phyloP scores from a whole-genome alignment of 2,797 vertebrate genomes.

The Lepus oiostolus region DNA sequence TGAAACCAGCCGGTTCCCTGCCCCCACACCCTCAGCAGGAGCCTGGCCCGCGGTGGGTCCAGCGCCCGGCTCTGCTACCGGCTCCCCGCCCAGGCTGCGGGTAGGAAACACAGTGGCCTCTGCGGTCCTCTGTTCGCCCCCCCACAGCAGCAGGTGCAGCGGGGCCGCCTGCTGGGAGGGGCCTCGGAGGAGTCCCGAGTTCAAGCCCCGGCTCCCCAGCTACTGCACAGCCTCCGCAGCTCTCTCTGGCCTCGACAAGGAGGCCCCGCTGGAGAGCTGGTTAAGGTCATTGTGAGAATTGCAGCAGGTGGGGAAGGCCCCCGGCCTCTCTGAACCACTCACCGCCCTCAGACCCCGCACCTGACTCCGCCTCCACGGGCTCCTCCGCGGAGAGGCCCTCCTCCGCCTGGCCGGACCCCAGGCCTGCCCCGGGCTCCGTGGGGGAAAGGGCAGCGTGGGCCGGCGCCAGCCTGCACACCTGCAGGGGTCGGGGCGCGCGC shows the following conservation, averaged over 20 bases:
- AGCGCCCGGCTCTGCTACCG: no score
- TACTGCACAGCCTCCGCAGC: fast-evolving
- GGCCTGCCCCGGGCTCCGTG: neutral
- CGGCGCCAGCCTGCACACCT: neutral
- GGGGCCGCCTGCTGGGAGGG: neutral
- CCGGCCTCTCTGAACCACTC: neutral
- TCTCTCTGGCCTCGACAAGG: neutral
- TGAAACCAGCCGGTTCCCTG: neutral
- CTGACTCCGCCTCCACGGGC: neutral
- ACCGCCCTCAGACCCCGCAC: neutral
- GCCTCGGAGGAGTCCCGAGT: neutral
- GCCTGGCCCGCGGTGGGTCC: neutral
- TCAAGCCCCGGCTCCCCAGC: neutral
- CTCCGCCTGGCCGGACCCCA: fast-evolving
- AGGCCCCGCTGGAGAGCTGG: neutral
- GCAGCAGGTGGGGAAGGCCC: neutral
- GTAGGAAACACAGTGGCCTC: no score
- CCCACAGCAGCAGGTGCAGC: neutral
- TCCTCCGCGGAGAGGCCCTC: neutral
- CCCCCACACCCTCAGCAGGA: neutral
- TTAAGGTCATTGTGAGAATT: neutral
- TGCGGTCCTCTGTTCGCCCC: neutral
- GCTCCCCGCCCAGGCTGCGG: no score
- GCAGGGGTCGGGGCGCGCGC: neutral
- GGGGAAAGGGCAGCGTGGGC: neutral